Conservation (phyloP, 2,797 vertebrate genomes). For the Chrosomus eos region DNA sequence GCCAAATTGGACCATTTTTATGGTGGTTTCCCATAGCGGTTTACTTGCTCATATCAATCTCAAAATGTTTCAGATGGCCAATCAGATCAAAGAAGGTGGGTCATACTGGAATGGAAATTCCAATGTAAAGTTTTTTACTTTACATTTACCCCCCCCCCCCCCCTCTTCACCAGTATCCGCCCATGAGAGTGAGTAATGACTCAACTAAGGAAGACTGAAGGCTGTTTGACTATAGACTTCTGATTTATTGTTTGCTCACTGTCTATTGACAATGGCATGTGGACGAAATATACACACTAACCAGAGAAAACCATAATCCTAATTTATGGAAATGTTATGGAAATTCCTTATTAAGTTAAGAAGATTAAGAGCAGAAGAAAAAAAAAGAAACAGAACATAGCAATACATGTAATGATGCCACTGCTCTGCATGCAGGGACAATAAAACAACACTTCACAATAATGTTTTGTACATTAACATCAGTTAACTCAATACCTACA, state of each 20-base stretch:
- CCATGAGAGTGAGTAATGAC: constrained; percentile 35
- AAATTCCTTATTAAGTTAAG: constrained; percentile 43
- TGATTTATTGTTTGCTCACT: constrained; percentile 34
- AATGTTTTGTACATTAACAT: not conserved
- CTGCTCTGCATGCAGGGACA: not conserved
- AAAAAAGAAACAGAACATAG: constrained; percentile 2
- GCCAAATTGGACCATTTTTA: too few relatives aligned
- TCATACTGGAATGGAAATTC: too few relatives aligned
- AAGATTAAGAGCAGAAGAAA: not conserved
- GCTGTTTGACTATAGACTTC: constrained; percentile 22
- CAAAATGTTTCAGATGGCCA: too few relatives aligned
- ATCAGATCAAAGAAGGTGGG: too few relatives aligned
- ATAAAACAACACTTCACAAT: not conserved
- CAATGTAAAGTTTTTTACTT: too few relatives aligned
- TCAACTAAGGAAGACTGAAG: constrained; percentile 29
- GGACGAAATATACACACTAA: not conserved
- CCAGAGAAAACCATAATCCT: constrained; percentile 12
- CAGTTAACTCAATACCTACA: not conserved
- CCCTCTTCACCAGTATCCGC: not conserved
- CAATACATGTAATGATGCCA: not conserved
- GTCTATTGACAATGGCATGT: constrained; percentile 2
- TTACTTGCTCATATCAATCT: too few relatives aligned
- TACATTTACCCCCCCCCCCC: too few relatives aligned
- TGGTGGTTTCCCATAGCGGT: too few relatives aligned
- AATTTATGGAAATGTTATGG: constrained; percentile 41